A percentile compares a stretch with the other conserved stretches of the same genome.
phyloP scores from a whole-genome alignment of 1,140 invertebrate species.

The Dinoponera quadriceps region DNA sequence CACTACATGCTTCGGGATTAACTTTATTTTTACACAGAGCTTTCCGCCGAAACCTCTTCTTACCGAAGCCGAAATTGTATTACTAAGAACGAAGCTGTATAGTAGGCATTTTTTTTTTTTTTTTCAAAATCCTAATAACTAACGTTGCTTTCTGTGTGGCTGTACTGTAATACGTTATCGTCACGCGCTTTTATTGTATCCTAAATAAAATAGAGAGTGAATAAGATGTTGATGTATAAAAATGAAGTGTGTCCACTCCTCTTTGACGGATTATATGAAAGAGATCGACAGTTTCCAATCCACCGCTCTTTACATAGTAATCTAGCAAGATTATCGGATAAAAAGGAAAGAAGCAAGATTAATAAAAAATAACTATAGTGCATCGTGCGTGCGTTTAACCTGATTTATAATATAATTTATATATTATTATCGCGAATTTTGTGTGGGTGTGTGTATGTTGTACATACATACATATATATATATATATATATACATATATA shows the following conservation, averaged over 20 bases:
- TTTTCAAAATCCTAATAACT: conserved; percentile 58
- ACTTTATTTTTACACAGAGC: conserved; percentile 58
- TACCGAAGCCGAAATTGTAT: conserved; percentile 26
- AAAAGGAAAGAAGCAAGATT: conserved; percentile 19
- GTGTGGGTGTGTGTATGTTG: too few species aligned
- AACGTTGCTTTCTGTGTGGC: conserved; percentile 68
- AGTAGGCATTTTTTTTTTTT: conserved; percentile 62
- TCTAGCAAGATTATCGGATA: conserved; percentile 41
- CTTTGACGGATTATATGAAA: conserved; percentile 13
- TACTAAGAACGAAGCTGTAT: conserved; percentile 53
- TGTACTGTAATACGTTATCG: conserved; percentile 68
- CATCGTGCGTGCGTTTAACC: conserved; percentile 38
- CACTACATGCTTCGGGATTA: conserved; percentile 44
- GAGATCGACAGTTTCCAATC: conserved; percentile 25
- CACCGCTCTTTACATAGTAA: conserved; percentile 28
- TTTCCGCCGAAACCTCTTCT: conserved; percentile 2
- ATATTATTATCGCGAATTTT: conserved; percentile 35
- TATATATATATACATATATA: conserved; percentile 11
- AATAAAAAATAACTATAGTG: conserved; percentile 42
- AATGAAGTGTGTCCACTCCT: conserved; percentile 57
- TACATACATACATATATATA: conserved; percentile 7
- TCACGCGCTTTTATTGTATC: conserved; percentile 69
- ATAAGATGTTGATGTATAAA: conserved; percentile 62
- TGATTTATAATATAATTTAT: conserved; percentile 57
- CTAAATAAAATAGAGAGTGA: conserved; percentile 71